These are phyloP conservation scores for Synergus laeviventris DNA, from an alignment of 2,888 invertebrate genomes.

Conservation along the genomic window DNA sequence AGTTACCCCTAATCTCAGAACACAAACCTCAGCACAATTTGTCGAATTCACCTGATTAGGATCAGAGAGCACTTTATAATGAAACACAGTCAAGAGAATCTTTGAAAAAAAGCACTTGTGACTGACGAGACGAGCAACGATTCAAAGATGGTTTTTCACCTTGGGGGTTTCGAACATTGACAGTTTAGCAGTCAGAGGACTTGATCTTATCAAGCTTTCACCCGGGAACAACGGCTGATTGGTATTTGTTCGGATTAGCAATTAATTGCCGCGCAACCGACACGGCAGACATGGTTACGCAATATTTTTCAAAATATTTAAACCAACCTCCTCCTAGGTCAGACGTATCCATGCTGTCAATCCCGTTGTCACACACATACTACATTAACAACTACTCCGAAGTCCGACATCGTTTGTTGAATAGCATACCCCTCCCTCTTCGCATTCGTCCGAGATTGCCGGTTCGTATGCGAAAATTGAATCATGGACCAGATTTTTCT, in stretches of 20 bases:
- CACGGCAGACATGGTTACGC: slow-evolving; percentile 30
- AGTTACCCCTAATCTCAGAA: slow-evolving; percentile 2
- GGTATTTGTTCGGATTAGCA: slow-evolving; percentile 31
- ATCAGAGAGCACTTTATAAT: slow-evolving; percentile 9
- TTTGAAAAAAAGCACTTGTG: background rate
- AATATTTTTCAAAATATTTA: slow-evolving; percentile 40
- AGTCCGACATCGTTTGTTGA: slow-evolving; percentile 75
- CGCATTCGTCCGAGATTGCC: slow-evolving; percentile 53
- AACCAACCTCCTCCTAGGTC: slow-evolving; percentile 76
- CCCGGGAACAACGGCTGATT: slow-evolving; percentile 37
- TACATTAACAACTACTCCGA: slow-evolving; percentile 76
- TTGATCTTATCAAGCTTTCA: slow-evolving; percentile 14
- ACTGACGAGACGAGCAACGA: background rate
- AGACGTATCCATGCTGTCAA: slow-evolving; percentile 76
- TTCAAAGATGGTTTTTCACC: slow-evolving; percentile 30
- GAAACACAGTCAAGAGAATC: background rate
- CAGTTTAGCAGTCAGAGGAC: background rate
- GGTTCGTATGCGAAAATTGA: slow-evolving; percentile 43
- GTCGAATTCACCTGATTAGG: slow-evolving; percentile 2
- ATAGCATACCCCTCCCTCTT: slow-evolving; percentile 72
- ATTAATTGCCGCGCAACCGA: slow-evolving; percentile 31
- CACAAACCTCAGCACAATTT: slow-evolving; percentile 10
- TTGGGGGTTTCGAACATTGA: slow-evolving; percentile 14
- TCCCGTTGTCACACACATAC: slow-evolving; percentile 76
- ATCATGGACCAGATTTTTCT: slow-evolving; percentile 1